phyloP scores from a whole-genome alignment of 2,888 invertebrate species.

The Brachypterus glaber region DNA sequence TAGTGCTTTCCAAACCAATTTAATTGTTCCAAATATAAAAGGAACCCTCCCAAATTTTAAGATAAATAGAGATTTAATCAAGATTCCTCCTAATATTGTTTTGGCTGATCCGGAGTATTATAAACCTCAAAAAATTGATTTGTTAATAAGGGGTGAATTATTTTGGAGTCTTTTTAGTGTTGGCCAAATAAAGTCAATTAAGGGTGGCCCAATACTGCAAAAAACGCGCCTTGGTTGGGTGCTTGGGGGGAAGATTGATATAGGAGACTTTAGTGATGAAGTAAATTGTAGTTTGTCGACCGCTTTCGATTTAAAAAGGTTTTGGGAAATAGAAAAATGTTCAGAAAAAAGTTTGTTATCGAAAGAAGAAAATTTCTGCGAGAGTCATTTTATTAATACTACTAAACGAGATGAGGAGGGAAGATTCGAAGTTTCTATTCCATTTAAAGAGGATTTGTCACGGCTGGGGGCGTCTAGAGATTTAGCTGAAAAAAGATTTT shows the following conservation, averaged over 20 bases:
- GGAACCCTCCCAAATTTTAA: too few relatives aligned
- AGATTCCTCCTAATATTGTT: too few relatives aligned
- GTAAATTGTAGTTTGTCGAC: neutral
- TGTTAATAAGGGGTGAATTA: neutral
- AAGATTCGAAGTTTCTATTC: neutral
- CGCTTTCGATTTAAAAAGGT: neutral
- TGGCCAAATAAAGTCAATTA: neutral
- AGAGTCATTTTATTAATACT: neutral
- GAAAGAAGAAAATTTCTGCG: neutral
- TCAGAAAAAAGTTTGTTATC: neutral
- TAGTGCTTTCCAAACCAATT: too few relatives aligned
- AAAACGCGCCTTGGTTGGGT: neutral
- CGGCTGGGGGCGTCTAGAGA: slow-evolving; percentile 3
- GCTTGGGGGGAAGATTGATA: neutral
- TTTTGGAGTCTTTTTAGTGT: neutral
- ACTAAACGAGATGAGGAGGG: neutral
- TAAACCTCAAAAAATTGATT: neutral
- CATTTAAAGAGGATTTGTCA: neutral
- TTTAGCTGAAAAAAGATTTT: slow-evolving; percentile 9
- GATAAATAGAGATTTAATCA: too few relatives aligned
- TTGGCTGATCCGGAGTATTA: too few relatives aligned
- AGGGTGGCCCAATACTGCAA: neutral
- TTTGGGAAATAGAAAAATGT: slow-evolving; percentile 1
- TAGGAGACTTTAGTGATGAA: neutral
- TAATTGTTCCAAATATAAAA: too few relatives aligned